A percentile compares a stretch with the other conserved stretches of the same genome.
Conservation (phyloP, 2,888 invertebrate species). For the Pardosa pseudoannulata region DNA sequence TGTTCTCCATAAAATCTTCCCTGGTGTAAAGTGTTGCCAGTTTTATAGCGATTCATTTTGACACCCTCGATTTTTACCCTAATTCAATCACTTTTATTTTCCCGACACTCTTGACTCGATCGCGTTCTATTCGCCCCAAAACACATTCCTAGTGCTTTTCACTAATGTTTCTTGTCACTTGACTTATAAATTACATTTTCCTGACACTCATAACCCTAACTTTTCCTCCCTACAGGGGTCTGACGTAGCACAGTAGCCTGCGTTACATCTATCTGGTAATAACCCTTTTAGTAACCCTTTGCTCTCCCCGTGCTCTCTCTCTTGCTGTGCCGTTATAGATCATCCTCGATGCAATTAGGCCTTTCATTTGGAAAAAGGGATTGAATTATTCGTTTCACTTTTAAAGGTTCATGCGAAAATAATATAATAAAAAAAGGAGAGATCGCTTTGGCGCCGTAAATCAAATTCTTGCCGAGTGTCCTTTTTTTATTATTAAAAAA, state of each 20-base stretch:
- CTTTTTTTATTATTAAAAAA: conserved; percentile 10
- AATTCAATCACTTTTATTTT: background rate
- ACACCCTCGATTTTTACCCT: too few relatives aligned
- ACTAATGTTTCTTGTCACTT: background rate
- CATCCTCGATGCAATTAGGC: conserved; percentile 28
- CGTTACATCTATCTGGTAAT: background rate
- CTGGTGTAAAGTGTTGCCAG: too few relatives aligned
- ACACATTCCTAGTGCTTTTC: background rate
- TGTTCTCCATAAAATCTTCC: too few relatives aligned
- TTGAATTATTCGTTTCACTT: conserved; percentile 20
- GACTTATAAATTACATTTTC: conserved; percentile 7
- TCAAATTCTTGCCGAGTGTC: conserved; percentile 18
- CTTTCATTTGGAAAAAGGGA: conserved; percentile 35
- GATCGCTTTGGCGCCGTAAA: conserved; percentile 9
- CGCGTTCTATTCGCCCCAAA: background rate
- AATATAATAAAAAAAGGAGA: background rate
- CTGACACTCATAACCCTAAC: background rate
- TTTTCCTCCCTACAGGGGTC: background rate
- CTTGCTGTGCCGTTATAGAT: background rate
- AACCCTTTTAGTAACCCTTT: conserved; percentile 13
- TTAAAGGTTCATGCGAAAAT: background rate
- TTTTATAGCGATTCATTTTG: too few relatives aligned
- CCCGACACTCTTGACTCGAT: background rate
- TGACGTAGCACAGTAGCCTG: background rate
- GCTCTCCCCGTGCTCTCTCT: background rate